phyloP scores from a whole-genome alignment of 2,888 invertebrate species.

The Geotrupes spiniger region DNA sequence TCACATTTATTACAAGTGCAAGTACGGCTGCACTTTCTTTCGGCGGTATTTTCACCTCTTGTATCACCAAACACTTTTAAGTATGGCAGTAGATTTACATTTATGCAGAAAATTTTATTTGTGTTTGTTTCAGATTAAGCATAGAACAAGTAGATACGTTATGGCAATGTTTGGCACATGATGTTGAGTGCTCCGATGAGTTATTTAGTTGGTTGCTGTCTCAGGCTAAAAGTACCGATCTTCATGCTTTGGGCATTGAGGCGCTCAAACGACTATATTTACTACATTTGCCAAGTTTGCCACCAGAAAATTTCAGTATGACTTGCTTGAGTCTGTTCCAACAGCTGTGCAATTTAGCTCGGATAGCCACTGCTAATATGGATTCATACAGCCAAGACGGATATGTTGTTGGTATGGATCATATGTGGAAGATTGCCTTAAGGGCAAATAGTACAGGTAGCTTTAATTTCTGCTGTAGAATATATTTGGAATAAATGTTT shows the following conservation, averaged over 20 bases:
- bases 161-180: slow-evolving; percentile 88
- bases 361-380: slow-evolving; percentile 72
- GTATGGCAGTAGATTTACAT: slow-evolving; percentile 46
- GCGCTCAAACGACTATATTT: slow-evolving; percentile 84
- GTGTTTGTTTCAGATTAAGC: slow-evolving; percentile 57
- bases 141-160: slow-evolving; percentile 87
- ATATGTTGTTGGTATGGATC: slow-evolving; percentile 85
- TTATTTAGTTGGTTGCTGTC: slow-evolving; percentile 90
- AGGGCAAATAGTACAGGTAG: slow-evolving; percentile 84
- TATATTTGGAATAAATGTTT: slow-evolving; percentile 5
- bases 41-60: slow-evolving; percentile 86
- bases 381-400: slow-evolving; percentile 48
- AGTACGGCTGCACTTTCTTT: slow-evolving; percentile 86
- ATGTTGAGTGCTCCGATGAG: slow-evolving; percentile 84
- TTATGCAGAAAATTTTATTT: not conserved
- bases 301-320: slow-evolving; percentile 88
- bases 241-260: slow-evolving; percentile 86
- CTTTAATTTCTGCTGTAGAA: too few species aligned
- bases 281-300: slow-evolving; percentile 83
- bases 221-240: slow-evolving; percentile 88
- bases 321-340: slow-evolving; percentile 88
- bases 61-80: slow-evolving; percentile 87
- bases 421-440: slow-evolving; percentile 91
- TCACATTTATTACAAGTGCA: slow-evolving; percentile 87
- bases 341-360: slow-evolving; percentile 83